phyloP scores from a whole-genome alignment of 2,888 invertebrate genomes.

The Anticlea derivata region DNA sequence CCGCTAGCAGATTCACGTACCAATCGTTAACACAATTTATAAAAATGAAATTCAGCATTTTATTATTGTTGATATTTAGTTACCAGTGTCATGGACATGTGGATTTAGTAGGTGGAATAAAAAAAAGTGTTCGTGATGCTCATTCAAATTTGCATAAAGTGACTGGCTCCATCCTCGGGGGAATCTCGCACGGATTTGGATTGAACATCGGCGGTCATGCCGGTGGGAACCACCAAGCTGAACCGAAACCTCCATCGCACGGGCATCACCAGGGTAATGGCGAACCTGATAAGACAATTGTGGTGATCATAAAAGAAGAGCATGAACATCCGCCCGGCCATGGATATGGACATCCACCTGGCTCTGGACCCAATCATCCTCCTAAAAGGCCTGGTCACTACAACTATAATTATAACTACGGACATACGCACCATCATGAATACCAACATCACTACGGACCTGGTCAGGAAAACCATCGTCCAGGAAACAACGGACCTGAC shows the following conservation, averaged over 20 bases:
- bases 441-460: slow-evolving; percentile 31
- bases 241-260: slow-evolving; percentile 18
- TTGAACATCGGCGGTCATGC: slow-evolving; percentile 45
- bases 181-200: slow-evolving; percentile 46
- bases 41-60: slow-evolving; percentile 32
- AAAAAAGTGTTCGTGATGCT: slow-evolving; percentile 47
- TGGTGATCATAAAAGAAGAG: slow-evolving; percentile 48
- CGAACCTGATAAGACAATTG: slow-evolving; percentile 43
- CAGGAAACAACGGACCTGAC: slow-evolving; percentile 4
- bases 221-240: slow-evolving; percentile 31
- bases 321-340: slow-evolving; percentile 22
- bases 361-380: slow-evolving; percentile 19
- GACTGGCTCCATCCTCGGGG: slow-evolving; percentile 54
- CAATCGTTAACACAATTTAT: slow-evolving; percentile 10
- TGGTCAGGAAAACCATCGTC: slow-evolving; percentile 15
- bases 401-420: slow-evolving; percentile 33
- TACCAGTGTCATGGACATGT: slow-evolving; percentile 43
- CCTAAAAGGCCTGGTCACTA: slow-evolving; percentile 22
- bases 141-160: slow-evolving; percentile 49
- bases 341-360: slow-evolving; percentile 13
- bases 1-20: slow-evolving; percentile 38
- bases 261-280: slow-evolving; percentile 28
- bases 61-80: slow-evolving; percentile 40
- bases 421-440: slow-evolving; percentile 38
- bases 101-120: slow-evolving; percentile 43